Evolutionary conservation across 2,113 vertebrate genomes (phyloP), one percentile per base, ranked within the genome.

Genomic region (Corvus moneduloides): DNA sequence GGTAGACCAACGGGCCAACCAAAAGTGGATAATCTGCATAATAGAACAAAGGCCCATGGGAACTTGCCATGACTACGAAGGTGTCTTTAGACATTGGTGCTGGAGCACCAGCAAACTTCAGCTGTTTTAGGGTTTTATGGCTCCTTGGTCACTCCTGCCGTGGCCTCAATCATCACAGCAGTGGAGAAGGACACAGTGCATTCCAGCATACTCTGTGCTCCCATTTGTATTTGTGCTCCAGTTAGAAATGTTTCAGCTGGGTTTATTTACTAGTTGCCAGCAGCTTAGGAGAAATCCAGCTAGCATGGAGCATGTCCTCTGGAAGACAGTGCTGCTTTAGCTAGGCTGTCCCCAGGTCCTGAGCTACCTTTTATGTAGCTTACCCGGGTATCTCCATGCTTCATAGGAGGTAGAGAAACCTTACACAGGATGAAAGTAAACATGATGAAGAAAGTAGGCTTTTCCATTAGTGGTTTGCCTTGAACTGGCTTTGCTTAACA

Each of bases 341-440:
- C 15, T 58, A 16, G 27, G 6, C 7, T 63, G 6, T 48, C 52
- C 56, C 17, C n/a, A 52, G 27, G 19, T 33, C 20, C 19, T 48
- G 20, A 64, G 8, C 4, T 59, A 23, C 17, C 7, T 54, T 67
- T 71, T 33, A 16, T 33, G 23, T 5, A 21, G 7, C 18, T 79
- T 67, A 4, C 18, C 39, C 3, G 6, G 16, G 12, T 49, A 24
- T 32, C 7, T 74, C 41, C 59, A 2, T 28, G 22, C 32, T 48
- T 80, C 17, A 19, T 7, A 43, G 37, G 13, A 69, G n/a, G 11
- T 1, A 85, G 32, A 15, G 10, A 54, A 69, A 54, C 0, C 8
- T 75, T n/a, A 30, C 2, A 14, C 0, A 0, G 11, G 16, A 18
- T 32, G 37, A 51, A 74, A 72, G n/a, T 8, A 44, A 79, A 49